Base-by-base conservation (phyloP, 1,140 invertebrate species). In the Brachionus calyciflorus region DNA sequence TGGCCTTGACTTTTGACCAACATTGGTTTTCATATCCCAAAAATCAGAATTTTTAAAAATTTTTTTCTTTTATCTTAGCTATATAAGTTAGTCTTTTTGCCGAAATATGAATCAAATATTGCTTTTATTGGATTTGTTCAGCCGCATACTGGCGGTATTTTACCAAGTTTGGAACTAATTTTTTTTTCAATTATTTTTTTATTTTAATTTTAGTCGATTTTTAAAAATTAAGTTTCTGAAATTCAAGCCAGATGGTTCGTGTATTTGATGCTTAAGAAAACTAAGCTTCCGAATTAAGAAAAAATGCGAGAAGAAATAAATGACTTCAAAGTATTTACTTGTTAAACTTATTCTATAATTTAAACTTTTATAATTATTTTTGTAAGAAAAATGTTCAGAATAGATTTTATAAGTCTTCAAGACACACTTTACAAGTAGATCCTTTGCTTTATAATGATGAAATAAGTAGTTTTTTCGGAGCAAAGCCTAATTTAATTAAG, bases 61-160 rank as follows among this genome's bases (percentile, higher is more conserved):
- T 3, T 30, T 44, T 41, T 60, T 24, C 37, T 46, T 19, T 57
- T 33, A 19, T 41, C 17, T 19, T 37, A 84, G 83, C 73, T 84
- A 21, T 84, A 80, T 79, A 83, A 83, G 77, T 82, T 82, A 77
- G 81, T 83, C 40, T 83, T 83, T 75, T 78, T 75, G 44, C 82
- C 82, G 51, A 79, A 80, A 3, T 78, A 82, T 46, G 83, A 82
- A 1, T 53, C 78, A 9, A 78, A 70, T 60, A 46, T 84, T 33
- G 81, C 82, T 5, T 84, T 84, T 55, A 83, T 84, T 49, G 83
- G 83, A 4, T 84, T 82, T 79, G 81, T 82, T 1, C 83, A 84
- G 70, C 82, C 83, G 7, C 81, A 82, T 0, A 82, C 82, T 12
- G 83, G 83, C 12, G 83, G 83, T 10, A 70, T 84, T n/a, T 77